These are phyloP conservation scores for Hassar affinis DNA, from an alignment of 2,113 vertebrate species.

Conservation along the genomic window DNA sequence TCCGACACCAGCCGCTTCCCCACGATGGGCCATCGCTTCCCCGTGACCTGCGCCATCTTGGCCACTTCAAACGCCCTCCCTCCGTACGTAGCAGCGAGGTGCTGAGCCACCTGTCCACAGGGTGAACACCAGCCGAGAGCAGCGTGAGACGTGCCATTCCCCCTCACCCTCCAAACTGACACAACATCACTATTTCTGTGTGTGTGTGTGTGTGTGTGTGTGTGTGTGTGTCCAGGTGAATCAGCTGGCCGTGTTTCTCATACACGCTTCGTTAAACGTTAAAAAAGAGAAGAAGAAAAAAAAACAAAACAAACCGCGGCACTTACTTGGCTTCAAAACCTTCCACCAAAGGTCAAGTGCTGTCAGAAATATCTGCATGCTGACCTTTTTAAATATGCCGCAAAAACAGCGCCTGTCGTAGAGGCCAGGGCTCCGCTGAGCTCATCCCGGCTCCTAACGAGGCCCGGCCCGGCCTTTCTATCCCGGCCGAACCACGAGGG, in stretches of 20 bases:
- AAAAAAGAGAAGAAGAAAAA: neutral
- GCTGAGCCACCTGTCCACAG: conserved; percentile 87
- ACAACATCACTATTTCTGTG: neutral
- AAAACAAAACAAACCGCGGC: conserved; percentile 22
- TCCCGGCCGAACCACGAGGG: conserved; percentile 16
- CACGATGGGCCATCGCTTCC: conserved; percentile 93
- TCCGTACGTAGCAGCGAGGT: conserved; percentile 87
- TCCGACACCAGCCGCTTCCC: conserved; percentile 93
- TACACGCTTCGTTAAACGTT: conserved; percentile 55
- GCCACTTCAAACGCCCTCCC: conserved; percentile 90
- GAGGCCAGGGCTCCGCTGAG: conserved; percentile 37
- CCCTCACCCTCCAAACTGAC: neutral
- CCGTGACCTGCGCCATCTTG: conserved; percentile 92
- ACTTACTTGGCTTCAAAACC: conserved; percentile 68
- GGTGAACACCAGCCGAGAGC: too few relatives aligned
- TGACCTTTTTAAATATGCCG: conserved; percentile 76
- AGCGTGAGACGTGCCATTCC: neutral
- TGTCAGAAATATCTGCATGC: conserved; percentile 76
- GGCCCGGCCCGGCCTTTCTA: conserved; percentile 41
- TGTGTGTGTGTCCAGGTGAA: too few relatives aligned
- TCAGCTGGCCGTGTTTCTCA: conserved; percentile 1
- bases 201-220: too few relatives aligned
- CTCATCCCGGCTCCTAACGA: conserved; percentile 63
- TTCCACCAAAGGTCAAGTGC: conserved; percentile 71
- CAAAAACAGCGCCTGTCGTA: conserved; percentile 53